A percentile compares a stretch with the other conserved stretches of the same genome.
phyloP scores from a whole-genome alignment of 2,888 invertebrate genomes.

The Macrophya annulata region DNA sequence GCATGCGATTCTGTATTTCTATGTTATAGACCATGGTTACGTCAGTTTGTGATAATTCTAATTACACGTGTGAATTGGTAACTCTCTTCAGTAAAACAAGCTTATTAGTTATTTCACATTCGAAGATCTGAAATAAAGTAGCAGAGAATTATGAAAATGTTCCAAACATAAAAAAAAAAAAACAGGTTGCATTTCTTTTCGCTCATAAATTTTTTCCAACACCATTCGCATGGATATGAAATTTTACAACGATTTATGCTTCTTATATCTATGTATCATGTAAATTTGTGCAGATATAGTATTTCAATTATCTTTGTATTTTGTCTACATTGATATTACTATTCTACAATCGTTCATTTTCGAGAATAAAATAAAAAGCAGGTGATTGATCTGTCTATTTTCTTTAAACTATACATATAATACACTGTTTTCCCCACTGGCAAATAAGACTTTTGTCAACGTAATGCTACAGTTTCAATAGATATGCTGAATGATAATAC shows the following conservation, averaged over 20 bases:
- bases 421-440: neutral
- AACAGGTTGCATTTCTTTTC: neutral
- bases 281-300: conserved; percentile 6
- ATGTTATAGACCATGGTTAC: conserved; percentile 23
- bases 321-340: neutral
- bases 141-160: too few relatives aligned
- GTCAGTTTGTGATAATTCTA: conserved; percentile 47
- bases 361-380: neutral
- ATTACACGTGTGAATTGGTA: conserved; percentile 36
- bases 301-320: neutral
- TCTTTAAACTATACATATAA: neutral
- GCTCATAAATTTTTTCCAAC: neutral
- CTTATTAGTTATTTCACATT: conserved; percentile 12
- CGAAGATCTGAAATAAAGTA: conserved; percentile 4
- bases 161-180: neutral
- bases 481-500: conserved; percentile 3
- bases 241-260: neutral
- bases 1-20: conserved; percentile 43
- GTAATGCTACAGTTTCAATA: neutral
- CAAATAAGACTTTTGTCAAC: neutral
- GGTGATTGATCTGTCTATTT: neutral
- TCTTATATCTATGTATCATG: neutral
- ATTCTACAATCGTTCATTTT: neutral
- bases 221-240: neutral
- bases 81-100: conserved; percentile 13